Evolutionary conservation across 2,113 vertebrate species (phyloP).

Genomic region (Ictalurus punctatus): DNA sequence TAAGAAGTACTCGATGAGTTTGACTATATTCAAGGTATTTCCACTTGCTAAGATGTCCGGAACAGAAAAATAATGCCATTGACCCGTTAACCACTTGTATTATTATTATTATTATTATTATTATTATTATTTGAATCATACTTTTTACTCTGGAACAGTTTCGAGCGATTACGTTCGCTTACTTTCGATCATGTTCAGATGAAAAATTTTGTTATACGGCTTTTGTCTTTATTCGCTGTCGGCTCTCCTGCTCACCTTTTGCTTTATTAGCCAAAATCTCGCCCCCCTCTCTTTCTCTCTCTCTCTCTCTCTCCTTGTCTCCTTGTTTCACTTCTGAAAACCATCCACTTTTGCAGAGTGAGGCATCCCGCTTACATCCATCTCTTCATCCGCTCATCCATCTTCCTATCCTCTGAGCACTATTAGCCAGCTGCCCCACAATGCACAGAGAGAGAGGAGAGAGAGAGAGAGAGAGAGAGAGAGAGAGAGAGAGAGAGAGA

Average conservation of each 20-base stretch:
- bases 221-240: not conserved
- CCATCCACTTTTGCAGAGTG: slow-evolving; percentile 33
- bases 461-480: not conserved
- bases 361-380: slow-evolving; percentile 35
- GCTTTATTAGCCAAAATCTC: not conserved
- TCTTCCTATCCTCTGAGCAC: slow-evolving; percentile 47
- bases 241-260: not conserved
- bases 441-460: not conserved
- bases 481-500: not conserved
- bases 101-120: too few species aligned
- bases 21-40: too few species aligned
- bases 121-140: not conserved
- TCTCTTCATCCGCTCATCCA: slow-evolving; percentile 41
- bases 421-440: slow-evolving; percentile 48
- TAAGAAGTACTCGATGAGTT: too few species aligned
- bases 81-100: not conserved
- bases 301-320: not conserved
- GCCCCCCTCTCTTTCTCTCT: not conserved
- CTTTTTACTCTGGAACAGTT: not conserved
- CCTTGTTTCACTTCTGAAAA: slow-evolving; percentile 16
- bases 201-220: not conserved
- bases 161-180: not conserved
- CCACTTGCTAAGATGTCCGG: too few species aligned
- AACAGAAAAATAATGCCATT: not conserved
- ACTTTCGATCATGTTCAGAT: not conserved